Evolutionary conservation across 2,888 invertebrate species (phyloP).

Genomic region (Pegoplata infirma): DNA sequence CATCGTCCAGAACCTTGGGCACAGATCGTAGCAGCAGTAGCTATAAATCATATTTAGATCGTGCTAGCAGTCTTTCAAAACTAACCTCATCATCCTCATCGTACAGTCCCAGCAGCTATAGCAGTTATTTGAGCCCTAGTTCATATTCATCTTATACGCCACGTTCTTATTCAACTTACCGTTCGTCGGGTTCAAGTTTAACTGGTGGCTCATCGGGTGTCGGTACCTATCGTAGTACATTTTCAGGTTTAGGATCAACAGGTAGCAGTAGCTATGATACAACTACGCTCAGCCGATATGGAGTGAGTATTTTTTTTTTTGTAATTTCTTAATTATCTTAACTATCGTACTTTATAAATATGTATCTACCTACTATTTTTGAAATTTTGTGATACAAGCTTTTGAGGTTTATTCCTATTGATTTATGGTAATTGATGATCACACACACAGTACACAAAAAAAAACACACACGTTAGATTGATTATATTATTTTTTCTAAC

Average conservation of each 20-base stretch:
- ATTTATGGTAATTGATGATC: constrained; percentile 51
- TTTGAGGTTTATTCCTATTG: constrained; percentile 57
- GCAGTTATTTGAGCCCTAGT: constrained; percentile 58
- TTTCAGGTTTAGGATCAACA: constrained; percentile 69
- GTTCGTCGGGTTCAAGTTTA: constrained; percentile 68
- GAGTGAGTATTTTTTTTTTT: constrained; percentile 74
- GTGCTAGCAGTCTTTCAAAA: constrained; percentile 72
- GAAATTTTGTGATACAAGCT: constrained; percentile 51
- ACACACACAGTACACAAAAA: constrained; percentile 34
- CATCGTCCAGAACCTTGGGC: constrained; percentile 46
- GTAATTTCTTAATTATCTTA: constrained; percentile 1
- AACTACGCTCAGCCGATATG: constrained; percentile 77
- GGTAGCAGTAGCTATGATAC: constrained; percentile 76
- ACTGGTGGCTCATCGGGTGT: constrained; percentile 71
- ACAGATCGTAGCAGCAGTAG: constrained; percentile 67
- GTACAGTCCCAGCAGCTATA: constrained; percentile 66
- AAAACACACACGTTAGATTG: constrained; percentile 42
- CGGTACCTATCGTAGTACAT: constrained; percentile 73
- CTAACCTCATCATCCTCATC: constrained; percentile 67
- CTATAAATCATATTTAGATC: constrained; percentile 72
- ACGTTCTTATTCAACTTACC: constrained; percentile 69
- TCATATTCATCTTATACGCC: constrained; percentile 71
- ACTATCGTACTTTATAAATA: constrained; percentile 12
- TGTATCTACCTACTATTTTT: constrained; percentile 39
- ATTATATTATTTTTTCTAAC: constrained; percentile 17